Base-by-base conservation (phyloP, 1,140 invertebrate species). In the Samia ricini region DNA sequence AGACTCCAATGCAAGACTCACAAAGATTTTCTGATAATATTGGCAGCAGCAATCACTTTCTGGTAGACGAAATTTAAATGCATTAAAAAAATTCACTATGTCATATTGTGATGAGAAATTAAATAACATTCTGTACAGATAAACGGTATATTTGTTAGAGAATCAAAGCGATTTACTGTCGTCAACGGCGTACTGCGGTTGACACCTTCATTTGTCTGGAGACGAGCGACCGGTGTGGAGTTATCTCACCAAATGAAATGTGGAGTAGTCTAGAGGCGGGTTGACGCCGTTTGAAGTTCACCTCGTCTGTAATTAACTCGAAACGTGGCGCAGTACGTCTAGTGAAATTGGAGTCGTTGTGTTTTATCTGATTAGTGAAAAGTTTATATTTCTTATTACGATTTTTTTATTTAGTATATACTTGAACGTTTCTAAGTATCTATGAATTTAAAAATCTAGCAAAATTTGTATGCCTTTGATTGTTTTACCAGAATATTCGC, bases 141-240 rank as follows among this genome's bases (percentile, higher is more conserved):
- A 52, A 18, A 26, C 52, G 60, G 10, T 42, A 57, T 63, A 73
- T 76, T 76, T 73, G 68, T 73, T 69, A 69, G 71, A 68, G 68
- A 81, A 81, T 79, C 79, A 77, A 74, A 79, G 72, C 75, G 72
- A 79, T 79, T 79, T 74, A 69, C 71, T 68, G 69, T 76, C 74
- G 74, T 79, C 73, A 79, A 69, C 66, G 52, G 61, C 60, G 61
- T 66, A 42, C 74, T 82, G 77, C 66, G 69, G 65, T 68, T 77
- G 76, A 83, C 77, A 72, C 71, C 62, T 67, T 71, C 72, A 80
- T 83, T 80, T 80, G 77, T 78, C 76, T 82, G 63, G 65, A 56
- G 69, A 60, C 71, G 66, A 68, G 67, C 72, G 72, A 68, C 60
- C 68, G 66, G 60, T 69, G 66, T 56, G 68, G 55, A 68, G 65